Evolutionary conservation across 2,888 invertebrate genomes (phyloP), one percentile per base, ranked within the genome.

Genomic region (Dolomedes plantarius): DNA sequence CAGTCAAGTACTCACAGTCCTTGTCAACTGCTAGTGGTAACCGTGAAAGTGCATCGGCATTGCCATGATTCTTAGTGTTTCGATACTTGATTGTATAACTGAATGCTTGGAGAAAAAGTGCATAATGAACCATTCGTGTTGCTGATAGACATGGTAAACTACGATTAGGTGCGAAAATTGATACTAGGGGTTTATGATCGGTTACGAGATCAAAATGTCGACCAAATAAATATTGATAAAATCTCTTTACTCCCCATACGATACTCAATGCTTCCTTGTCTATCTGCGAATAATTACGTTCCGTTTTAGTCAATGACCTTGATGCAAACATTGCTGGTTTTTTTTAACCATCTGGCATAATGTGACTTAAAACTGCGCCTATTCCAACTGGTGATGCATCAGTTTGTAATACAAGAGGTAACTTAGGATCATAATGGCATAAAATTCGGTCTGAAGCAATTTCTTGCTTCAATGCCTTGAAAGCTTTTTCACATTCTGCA

Each of bases 231-330:
- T 90, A 91, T 67, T 89, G 86, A 79, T 90, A 89, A 86, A 90
- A 91, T 85, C 90, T 89, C 74, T 89, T 89, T 29, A 90, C 88
- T 39, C 90, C 90, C 89, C 89, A 90, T 32, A 89, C 85, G 41
- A 90, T 71, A 62, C 90, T 90, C 28, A 90, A 88, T 1, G 91
- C 91, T 89, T 91, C 91, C 88, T 90, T 90, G 72, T 91, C 91
- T 13, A 91, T 87, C 88, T 91, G 90, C 19, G 90, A 89, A 88
- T 91, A 91, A 23, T 90, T 89, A 56, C 89, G 86, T 86, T 91
- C 90, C 5, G 90, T 74, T 74, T 74, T 74, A 74, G 69, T 56
- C 36, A 36, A 36, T 36, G 36, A 36, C 36, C 36, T 36, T 36
- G 36, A 36, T 36, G 36, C 36, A 36, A 36, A 36, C 36, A 36